Conservation (phyloP, 2,113 vertebrate species). For the Varanus komodoensis region DNA sequence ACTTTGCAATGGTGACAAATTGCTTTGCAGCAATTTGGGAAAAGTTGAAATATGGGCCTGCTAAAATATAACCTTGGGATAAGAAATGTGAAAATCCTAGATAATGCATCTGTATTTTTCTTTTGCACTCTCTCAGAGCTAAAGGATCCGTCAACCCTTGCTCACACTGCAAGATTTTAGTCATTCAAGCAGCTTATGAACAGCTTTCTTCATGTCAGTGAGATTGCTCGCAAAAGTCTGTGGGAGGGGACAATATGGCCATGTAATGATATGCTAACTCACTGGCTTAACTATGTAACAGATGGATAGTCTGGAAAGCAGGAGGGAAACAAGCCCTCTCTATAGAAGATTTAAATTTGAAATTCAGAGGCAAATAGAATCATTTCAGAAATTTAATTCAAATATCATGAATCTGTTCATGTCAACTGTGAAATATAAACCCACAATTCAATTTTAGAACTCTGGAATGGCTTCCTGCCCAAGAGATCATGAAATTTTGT, state of each 20-base stretch:
- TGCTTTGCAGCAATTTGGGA: background rate
- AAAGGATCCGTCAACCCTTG: background rate
- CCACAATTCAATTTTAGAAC: background rate
- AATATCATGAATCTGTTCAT: background rate
- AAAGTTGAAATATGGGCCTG: slow-evolving; percentile 29
- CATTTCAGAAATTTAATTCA: slow-evolving; percentile 3
- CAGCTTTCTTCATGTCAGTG: slow-evolving; percentile 9
- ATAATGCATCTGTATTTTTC: background rate
- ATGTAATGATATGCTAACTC: slow-evolving; percentile 7
- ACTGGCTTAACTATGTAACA: background rate
- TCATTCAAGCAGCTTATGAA: slow-evolving; percentile 15
- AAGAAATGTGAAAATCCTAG: background rate
- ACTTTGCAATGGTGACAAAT: slow-evolving; percentile 22
- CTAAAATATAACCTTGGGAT: slow-evolving; percentile 30
- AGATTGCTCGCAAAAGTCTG: slow-evolving; percentile 6
- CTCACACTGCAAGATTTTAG: background rate
- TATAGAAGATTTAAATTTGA: background rate
- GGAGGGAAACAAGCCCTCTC: background rate
- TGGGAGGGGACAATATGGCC: slow-evolving; percentile 13
- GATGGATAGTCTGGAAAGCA: slow-evolving; percentile 3
- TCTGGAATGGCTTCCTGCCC: background rate
- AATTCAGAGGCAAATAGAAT: background rate
- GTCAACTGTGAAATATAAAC: background rate
- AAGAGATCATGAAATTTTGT: background rate
- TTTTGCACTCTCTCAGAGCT: background rate